Conservation (phyloP, 2,113 vertebrate genomes). For the Formicarius rufipectus region DNA sequence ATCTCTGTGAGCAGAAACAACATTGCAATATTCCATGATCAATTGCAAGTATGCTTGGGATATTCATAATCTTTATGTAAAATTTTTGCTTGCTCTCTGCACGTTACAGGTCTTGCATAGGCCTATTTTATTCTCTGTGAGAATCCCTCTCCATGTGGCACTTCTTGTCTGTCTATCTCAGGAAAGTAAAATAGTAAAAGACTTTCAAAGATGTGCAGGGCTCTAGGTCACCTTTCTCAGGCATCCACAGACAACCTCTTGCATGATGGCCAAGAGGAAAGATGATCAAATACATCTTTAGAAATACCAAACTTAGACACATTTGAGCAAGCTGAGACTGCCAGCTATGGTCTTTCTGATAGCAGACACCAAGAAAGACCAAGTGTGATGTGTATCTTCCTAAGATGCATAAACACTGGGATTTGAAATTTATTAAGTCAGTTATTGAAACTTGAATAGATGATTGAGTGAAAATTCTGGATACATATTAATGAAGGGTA, state of each 20-base stretch:
- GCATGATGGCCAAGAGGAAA: background rate
- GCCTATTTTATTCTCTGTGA: background rate
- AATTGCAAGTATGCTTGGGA: background rate
- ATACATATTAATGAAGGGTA: background rate
- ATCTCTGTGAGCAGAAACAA: background rate
- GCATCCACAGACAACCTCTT: background rate
- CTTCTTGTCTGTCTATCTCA: background rate
- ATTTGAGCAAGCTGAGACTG: background rate
- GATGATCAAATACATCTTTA: background rate
- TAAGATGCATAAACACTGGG: background rate
- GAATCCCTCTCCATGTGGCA: background rate
- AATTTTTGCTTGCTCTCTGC: background rate
- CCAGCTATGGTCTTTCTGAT: background rate
- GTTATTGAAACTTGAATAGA: background rate
- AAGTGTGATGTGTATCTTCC: rapidly evolving
- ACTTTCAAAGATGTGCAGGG: background rate
- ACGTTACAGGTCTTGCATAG: background rate
- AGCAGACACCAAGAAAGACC: background rate
- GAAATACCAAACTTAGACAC: background rate
- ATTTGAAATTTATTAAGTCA: background rate
- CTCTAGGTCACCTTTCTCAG: background rate
- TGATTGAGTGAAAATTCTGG: background rate
- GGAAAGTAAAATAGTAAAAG: background rate
- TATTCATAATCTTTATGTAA: rapidly evolving
- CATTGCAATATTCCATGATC: background rate